Conservation (phyloP, 1,140 invertebrate species). For the Elysia chlorotica region DNA sequence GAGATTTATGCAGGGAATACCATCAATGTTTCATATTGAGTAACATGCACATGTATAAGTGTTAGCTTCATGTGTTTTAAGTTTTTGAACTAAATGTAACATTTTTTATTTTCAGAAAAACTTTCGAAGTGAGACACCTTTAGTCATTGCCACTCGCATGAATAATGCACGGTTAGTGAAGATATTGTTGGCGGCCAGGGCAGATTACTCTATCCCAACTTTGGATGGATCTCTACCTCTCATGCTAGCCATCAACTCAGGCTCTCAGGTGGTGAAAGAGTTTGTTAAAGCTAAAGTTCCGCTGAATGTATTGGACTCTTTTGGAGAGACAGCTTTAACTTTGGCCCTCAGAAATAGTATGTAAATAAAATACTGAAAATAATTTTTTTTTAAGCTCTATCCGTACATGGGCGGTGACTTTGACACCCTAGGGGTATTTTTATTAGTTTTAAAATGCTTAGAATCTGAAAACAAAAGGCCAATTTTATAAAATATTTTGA, state of each 20-base stretch:
- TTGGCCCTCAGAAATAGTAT: background rate
- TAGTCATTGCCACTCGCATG: constrained; percentile 10
- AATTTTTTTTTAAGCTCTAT: background rate
- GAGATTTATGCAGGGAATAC: too few relatives aligned
- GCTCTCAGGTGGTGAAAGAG: constrained; percentile 6
- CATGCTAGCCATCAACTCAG: background rate
- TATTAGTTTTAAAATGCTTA: background rate
- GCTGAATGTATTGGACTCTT: background rate
- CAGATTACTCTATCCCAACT: constrained; percentile 10
- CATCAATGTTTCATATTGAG: too few relatives aligned
- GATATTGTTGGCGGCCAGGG: constrained; percentile 2
- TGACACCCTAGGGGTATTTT: background rate
- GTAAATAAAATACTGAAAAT: background rate
- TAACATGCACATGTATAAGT: too few relatives aligned
- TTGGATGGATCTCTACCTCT: background rate
- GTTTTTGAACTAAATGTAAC: too few relatives aligned
- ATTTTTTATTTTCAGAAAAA: constrained; percentile 16
- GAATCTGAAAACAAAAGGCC: background rate
- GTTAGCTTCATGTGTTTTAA: too few relatives aligned
- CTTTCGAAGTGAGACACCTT: constrained; percentile 8
- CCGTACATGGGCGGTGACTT: background rate
- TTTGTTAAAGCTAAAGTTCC: constrained; percentile 11
- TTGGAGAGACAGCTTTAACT: constrained; percentile 4
- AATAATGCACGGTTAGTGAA: constrained; percentile 4
- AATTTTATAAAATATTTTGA: background rate